These are phyloP conservation scores for Chloroceryle amazona DNA, from an alignment of 2,797 vertebrate species.

Conservation along the genomic window DNA sequence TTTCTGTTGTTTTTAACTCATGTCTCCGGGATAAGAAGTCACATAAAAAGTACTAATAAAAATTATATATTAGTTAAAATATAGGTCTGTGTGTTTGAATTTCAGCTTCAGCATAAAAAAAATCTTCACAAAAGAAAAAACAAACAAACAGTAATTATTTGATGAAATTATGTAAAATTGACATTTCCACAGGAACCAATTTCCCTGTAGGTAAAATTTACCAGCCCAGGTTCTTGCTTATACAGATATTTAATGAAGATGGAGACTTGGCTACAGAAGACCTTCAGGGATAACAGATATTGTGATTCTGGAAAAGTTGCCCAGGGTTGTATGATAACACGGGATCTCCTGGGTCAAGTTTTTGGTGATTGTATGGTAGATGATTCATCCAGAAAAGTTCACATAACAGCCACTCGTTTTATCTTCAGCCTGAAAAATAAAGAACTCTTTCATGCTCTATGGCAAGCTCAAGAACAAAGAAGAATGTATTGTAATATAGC, in stretches of 20 bases:
- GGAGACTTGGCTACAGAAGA: background rate
- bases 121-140: accelerated
- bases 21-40: background rate
- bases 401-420: background rate
- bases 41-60: background rate
- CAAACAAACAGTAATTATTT: background rate
- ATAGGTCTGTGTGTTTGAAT: background rate
- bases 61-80: background rate
- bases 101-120: background rate
- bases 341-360: background rate
- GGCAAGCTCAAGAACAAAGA: background rate
- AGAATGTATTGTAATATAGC: background rate
- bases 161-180: background rate
- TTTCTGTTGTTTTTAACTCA: background rate
- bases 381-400: background rate
- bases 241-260: background rate
- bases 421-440: background rate
- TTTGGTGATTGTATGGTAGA: background rate
- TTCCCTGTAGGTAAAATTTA: background rate
- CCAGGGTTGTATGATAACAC: background rate
- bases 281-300: background rate
- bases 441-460: accelerated
- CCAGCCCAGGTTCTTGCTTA: background rate
- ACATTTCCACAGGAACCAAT: background rate
- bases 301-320: background rate